A percentile compares a stretch with the other conserved stretches of the same genome.
These are phyloP conservation scores for Drosophila pallidifrons DNA, from an alignment of 1,140 invertebrate species.

Conservation along the genomic window DNA sequence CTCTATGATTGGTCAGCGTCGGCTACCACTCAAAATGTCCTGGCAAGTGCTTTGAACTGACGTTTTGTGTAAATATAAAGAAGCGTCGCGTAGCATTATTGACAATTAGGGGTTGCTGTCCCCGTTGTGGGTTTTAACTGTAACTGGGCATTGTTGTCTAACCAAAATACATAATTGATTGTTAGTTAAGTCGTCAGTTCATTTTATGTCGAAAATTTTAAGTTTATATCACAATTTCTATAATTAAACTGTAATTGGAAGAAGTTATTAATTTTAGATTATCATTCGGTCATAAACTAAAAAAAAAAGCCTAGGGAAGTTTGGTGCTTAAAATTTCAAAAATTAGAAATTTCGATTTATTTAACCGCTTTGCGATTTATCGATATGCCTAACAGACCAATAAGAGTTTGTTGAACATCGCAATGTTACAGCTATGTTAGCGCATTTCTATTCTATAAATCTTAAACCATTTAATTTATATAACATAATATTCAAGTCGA, in stretches of 20 bases:
- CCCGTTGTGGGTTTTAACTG: neutral
- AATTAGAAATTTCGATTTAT: neutral
- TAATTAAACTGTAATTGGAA: neutral
- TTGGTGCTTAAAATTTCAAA: neutral
- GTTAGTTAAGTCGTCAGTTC: neutral
- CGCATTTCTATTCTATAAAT: too few species aligned
- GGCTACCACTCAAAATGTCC: constrained; percentile 67
- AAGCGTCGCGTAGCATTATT: constrained; percentile 24
- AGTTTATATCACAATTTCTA: neutral
- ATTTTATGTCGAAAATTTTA: neutral
- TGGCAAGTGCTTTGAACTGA: constrained; percentile 52
- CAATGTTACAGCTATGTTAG: too few species aligned
- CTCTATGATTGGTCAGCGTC: constrained; percentile 74
- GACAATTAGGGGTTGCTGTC: constrained; percentile 47
- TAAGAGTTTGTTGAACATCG: too few species aligned
- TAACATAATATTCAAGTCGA: too few species aligned
- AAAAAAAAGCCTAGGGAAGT: too few species aligned
- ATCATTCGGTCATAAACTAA: too few species aligned
- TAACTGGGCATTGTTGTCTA: neutral
- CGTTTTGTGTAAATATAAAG: constrained; percentile 66
- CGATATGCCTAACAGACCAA: too few species aligned
- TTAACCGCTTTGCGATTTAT: too few species aligned
- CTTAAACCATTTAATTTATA: too few species aligned
- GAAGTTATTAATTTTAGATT: too few species aligned
- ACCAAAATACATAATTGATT: constrained; percentile 4